Base-by-base conservation (phyloP, 2,888 invertebrate genomes). In the Pristionchus mayeri region DNA sequence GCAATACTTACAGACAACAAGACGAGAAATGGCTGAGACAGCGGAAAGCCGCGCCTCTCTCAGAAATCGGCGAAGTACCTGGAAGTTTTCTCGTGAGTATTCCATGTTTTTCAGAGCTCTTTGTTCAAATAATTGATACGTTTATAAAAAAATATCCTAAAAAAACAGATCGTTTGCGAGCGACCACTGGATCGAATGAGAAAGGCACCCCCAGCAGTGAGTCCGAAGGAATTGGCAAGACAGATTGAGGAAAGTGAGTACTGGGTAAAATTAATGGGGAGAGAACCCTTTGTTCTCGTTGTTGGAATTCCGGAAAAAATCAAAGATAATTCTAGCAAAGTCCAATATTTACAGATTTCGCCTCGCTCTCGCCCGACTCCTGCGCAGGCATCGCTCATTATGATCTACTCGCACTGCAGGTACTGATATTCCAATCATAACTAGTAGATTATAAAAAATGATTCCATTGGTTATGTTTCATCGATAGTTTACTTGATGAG, bases 1-100 rank as follows among this genome's bases (percentile, higher is more conserved):
- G 3, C 6, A 57, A 57, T 27, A 27, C 3, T 37, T 67, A 9
- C 37, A 67, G 67, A 2, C 67, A 67, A 21, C 67, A 67, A 37
- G 67, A 67, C 37, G 67, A 67, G 18, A 67, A 67, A n/a, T 67
- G 67, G 67, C 37, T 67, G 37, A 34, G 67, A 6, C 67, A 37
- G n/a, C 67, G 67, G 0, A 67, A 67, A 21, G 67, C 67, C 4
- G 67, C 67, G 18, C 67, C 67, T 6, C 37, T 67, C 21, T 67
- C 67, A 37, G 40, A 67, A n/a, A 67, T 67, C 4, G 37, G 37
- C 9, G 67, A 67, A 37, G 67, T 67, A 18, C 67, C 67, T 6
- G 67, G 67, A 27, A n/a, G n/a, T 4, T 67, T 67, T 37, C 37
- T 67, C 37, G 67, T 67, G 67, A 67, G 21, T 7, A 54, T 13